phyloP scores from a whole-genome alignment of 2,888 invertebrate species.

The Himalopsyche tibetana region DNA sequence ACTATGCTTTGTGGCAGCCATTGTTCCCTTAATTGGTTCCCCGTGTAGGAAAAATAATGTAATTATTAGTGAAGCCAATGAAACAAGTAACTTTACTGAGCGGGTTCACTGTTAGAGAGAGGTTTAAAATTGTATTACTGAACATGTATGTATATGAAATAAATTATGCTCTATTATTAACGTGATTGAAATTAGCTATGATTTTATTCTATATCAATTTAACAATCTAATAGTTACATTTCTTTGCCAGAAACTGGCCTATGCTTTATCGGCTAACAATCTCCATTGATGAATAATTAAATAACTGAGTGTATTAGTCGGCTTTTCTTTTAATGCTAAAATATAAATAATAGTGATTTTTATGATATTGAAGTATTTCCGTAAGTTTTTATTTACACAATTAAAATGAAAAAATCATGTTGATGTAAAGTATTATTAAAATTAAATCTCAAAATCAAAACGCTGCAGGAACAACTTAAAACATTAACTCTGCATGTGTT shows the following conservation, averaged over 20 bases:
- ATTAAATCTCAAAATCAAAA: too few relatives aligned
- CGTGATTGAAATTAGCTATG: neutral
- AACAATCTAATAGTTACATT: neutral
- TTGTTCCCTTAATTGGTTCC: slow-evolving; percentile 16
- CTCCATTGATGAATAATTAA: neutral
- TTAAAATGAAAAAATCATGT: too few relatives aligned
- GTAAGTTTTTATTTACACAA: too few relatives aligned
- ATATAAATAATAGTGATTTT: too few relatives aligned
- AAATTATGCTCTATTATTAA: slow-evolving; percentile 10
- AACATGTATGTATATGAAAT: slow-evolving; percentile 1
- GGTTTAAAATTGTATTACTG: slow-evolving; percentile 15
- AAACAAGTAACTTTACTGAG: neutral
- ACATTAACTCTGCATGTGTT: too few relatives aligned
- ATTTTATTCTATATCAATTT: neutral
- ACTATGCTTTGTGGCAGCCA: slow-evolving; percentile 15
- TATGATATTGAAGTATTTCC: too few relatives aligned
- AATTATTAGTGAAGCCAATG: slow-evolving; percentile 30
- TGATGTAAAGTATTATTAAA: too few relatives aligned
- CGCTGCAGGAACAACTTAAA: too few relatives aligned
- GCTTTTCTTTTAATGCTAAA: neutral
- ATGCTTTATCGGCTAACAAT: neutral
- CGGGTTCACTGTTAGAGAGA: neutral
- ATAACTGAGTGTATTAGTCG: neutral
- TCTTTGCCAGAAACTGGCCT: neutral
- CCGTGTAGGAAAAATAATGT: slow-evolving; percentile 34